These are phyloP conservation scores for Diglossa cyanea DNA, from an alignment of 2,797 vertebrate genomes.

Conservation along the genomic window DNA sequence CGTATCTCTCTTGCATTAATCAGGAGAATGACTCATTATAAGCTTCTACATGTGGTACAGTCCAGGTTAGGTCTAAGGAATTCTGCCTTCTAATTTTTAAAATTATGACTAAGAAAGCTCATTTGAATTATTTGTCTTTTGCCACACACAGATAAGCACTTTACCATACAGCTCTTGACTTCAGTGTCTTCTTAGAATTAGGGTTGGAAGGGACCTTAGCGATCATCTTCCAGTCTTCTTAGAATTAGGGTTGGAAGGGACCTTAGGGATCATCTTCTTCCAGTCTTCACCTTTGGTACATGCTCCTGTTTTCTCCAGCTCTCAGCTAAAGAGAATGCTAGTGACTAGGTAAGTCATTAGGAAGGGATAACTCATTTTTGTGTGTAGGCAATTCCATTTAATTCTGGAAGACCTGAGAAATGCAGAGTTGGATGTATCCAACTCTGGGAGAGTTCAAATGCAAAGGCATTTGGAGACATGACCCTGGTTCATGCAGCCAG, in stretches of 20 bases:
- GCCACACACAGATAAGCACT: conserved; percentile 11
- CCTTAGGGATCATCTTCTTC: not conserved
- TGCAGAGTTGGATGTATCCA: not conserved
- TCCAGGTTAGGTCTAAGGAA: not conserved
- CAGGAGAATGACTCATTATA: conserved; percentile 15
- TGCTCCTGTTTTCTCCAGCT: not conserved
- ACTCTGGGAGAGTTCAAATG: not conserved
- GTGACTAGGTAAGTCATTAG: conserved; percentile 46
- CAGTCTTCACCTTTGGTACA: not conserved
- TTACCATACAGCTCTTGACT: not conserved
- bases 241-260: not conserved
- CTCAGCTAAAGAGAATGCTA: not conserved
- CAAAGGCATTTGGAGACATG: not conserved
- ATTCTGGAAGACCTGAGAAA: not conserved
- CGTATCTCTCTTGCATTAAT: not conserved
- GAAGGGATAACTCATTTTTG: not conserved
- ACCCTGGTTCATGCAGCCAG: not conserved
- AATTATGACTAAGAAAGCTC: conserved; percentile 50
- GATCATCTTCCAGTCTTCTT: not conserved
- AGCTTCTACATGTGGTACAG: not conserved
- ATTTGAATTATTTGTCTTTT: conserved; percentile 46
- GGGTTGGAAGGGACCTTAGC: not conserved
- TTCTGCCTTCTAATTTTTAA: conserved; percentile 13
- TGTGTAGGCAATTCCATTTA: not conserved
- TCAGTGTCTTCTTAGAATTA: not conserved